Percentiles rank a stretch among this genome's conserved stretches.
phyloP scores from a whole-genome alignment of 2,888 invertebrate genomes.

The Scaptomyza reducta region DNA sequence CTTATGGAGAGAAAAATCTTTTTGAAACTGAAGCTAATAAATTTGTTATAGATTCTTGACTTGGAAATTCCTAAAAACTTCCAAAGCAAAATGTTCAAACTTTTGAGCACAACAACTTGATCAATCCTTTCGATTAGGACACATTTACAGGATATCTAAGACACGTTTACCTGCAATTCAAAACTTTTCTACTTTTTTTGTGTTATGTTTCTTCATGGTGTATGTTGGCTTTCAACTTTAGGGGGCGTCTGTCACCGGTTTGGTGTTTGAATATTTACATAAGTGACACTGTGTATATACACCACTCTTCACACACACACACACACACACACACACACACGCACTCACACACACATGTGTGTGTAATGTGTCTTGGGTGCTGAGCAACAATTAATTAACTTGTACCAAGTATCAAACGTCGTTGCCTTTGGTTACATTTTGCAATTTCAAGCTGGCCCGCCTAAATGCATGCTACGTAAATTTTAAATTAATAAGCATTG shows the following conservation, averaged over 20 bases:
- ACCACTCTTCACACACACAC: conserved; percentile 9
- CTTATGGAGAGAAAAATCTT: not conserved
- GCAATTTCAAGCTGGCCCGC: conserved; percentile 52
- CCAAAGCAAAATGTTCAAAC: no score
- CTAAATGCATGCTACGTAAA: conserved; percentile 73
- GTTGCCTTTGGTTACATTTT: conserved; percentile 55
- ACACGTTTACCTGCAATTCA: conserved; percentile 8
- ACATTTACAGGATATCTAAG: conserved; percentile 16
- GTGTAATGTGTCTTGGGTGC: conserved; percentile 17
- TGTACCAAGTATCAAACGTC: conserved; percentile 75
- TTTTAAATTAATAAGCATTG: conserved; percentile 78
- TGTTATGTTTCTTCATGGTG: no score
- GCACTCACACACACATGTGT: not conserved
- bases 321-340: conserved; percentile 6
- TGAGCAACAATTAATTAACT: conserved; percentile 80
- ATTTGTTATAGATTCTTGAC: no score
- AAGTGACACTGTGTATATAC: conserved; percentile 58
- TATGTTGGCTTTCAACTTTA: conserved; percentile 73
- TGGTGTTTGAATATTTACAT: conserved; percentile 70
- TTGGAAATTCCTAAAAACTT: no score
- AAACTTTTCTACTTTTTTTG: conserved; percentile 6
- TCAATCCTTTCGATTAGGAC: no score
- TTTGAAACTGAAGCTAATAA: no score
- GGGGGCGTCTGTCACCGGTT: conserved; percentile 49
- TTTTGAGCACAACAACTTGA: no score